Evolutionary conservation across 64 coral and sea anemone genomes (phyloP).

Genomic region (Platygyra sinensis): DNA sequence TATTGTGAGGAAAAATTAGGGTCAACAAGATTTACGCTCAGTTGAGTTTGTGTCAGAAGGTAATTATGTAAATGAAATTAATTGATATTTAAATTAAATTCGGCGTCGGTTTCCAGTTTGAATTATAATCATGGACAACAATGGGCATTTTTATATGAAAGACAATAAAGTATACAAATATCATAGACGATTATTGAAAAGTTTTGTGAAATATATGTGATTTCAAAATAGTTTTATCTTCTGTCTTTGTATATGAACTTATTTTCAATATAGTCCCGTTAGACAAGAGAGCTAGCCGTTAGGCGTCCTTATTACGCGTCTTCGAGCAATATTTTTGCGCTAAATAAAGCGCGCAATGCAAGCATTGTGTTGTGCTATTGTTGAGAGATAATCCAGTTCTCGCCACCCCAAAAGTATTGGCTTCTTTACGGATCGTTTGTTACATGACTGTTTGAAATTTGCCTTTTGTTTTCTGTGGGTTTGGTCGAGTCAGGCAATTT

Average conservation of each 20-base stretch:
- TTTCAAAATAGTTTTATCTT: too few species aligned
- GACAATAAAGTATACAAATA: constrained; percentile 5
- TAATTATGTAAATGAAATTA: not conserved
- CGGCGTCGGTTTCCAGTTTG: not conserved
- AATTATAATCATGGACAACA: not conserved
- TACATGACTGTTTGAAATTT: not conserved
- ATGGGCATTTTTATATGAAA: not conserved
- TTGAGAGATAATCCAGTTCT: not conserved
- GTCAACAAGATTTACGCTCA: too few species aligned
- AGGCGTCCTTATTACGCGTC: too few species aligned
- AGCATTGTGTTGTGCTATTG: not conserved
- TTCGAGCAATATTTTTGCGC: too few species aligned
- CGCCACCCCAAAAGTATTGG: not conserved
- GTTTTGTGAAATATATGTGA: too few species aligned
- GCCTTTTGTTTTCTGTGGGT: not conserved
- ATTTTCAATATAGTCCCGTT: too few species aligned
- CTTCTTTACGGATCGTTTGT: not conserved
- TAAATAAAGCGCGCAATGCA: not conserved
- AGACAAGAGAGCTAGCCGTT: too few species aligned
- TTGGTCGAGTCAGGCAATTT: not conserved
- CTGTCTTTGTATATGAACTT: too few species aligned
- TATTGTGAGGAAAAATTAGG: too few species aligned
- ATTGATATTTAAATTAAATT: not conserved
- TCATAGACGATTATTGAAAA: not conserved
- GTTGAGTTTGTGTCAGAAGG: too few species aligned